Conservation (phyloP, 2,888 invertebrate genomes). For the Mayetiola destructor region DNA sequence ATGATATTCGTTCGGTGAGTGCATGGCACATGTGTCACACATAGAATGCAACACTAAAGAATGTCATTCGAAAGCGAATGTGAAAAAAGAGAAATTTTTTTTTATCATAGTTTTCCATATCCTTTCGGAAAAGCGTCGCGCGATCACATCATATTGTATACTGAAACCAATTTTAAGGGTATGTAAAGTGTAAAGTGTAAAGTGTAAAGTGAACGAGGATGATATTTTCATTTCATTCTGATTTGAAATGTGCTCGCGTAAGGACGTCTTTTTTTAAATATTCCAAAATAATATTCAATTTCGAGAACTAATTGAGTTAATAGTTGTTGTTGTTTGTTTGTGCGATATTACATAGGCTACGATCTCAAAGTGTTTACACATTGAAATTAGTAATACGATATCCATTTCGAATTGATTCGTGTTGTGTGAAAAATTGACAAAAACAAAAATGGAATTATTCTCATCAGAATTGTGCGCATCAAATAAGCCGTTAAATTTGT, state of each 20-base stretch:
- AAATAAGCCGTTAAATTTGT: background rate
- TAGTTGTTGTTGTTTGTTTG: background rate
- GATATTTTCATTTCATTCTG: background rate
- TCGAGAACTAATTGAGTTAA: background rate
- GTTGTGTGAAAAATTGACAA: background rate
- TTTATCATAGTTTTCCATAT: background rate
- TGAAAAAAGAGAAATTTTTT: background rate
- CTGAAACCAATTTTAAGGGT: constrained; percentile 5
- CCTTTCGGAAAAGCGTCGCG: background rate
- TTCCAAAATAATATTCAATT: background rate
- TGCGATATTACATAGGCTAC: background rate
- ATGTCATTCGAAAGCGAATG: background rate
- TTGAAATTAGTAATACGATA: no score
- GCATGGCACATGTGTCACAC: background rate
- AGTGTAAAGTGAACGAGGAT: no score
- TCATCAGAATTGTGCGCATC: background rate
- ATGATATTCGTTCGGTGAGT: background rate
- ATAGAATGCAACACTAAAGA: background rate
- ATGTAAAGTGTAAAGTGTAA: background rate
- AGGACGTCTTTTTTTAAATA: constrained; percentile 1
- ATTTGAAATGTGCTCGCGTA: background rate
- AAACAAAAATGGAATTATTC: background rate
- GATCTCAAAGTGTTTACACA: no score
- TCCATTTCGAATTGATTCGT: no score
- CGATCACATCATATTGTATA: background rate